Conservation (phyloP, 2,113 vertebrate species). For the Rutilus rutilus region DNA sequence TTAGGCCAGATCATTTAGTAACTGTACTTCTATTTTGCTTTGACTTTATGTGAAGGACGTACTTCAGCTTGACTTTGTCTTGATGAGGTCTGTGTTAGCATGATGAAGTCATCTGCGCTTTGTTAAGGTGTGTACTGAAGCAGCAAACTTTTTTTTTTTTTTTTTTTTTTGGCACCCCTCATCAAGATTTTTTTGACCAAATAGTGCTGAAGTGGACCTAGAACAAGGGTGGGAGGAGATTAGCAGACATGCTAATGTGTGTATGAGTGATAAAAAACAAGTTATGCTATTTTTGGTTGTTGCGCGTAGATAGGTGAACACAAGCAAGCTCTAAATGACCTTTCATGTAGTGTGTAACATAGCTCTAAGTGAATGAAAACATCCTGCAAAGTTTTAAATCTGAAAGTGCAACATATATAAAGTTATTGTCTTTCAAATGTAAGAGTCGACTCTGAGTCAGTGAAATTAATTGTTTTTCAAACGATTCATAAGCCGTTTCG, state of each 20-base stretch:
- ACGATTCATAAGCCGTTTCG: too few species aligned
- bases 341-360: too few species aligned
- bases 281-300: not conserved
- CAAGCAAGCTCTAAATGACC: not conserved
- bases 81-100: conserved; percentile 58
- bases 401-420: too few species aligned
- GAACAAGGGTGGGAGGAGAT: conserved; percentile 17
- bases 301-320: not conserved
- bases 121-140: conserved; percentile 66
- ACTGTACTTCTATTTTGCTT: conserved; percentile 42
- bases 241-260: not conserved
- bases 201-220: conserved; percentile 26
- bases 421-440: too few species aligned
- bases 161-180: conserved; percentile 13
- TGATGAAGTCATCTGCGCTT: conserved; percentile 58
- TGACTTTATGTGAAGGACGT: conserved; percentile 55
- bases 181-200: conserved; percentile 46
- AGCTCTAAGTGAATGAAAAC: too few species aligned
- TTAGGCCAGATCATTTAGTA: conserved; percentile 43
- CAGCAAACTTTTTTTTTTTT: conserved; percentile 60
- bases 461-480: too few species aligned
- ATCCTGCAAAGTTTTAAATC: too few species aligned
- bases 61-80: conserved; percentile 55
- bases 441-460: too few species aligned
- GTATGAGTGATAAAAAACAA: not conserved